Evolutionary conservation across 2,113 vertebrate species (phyloP), one percentile per base, ranked within the genome.

Genomic region (Eonycteris spelaea): DNA sequence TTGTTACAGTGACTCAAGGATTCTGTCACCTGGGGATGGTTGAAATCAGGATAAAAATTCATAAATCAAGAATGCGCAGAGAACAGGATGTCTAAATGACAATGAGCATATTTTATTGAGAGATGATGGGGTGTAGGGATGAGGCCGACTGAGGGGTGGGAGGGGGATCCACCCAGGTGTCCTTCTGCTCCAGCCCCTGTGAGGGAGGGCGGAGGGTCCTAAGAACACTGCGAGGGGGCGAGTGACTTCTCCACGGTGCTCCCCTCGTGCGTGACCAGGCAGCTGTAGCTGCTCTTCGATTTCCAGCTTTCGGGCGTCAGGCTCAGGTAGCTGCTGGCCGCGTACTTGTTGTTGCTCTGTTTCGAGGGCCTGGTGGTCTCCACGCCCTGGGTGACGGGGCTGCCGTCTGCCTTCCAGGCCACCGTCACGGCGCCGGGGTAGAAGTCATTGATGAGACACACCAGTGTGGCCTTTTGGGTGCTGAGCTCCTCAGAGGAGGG

Each of bases 381-480:
- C 67, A 98, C 93, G 2, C 94, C 97, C 19, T 68, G 70, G 2
- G 91, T 90, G 90, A 96, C 2, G 13, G 90, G 5, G 57, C 6
- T 63, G 28, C 95, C 95, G 5, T 97, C 94, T 71, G 86, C 94
- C n/a, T 92, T 95, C 98, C 98, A 98, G 79, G 75, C 59, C 90
- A 98, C 79, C 1, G 35, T 63, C 59, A 93, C 21, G 8, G 43
- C 28, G 2, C 91, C 65, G 10, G 97, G 98, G 90, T 96, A 96
- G 97, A 98, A 98, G 65, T 96, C 98, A 45, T 14, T 96, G 4
- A 98, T 53, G 59, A 98, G 61, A 89, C 98, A 98, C 84, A 98
- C 87, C n/a, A 98, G 12, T 15, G 97, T 98, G 89, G 95, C 96
- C 74, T 88, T 97, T n/a, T 71, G 89, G 38, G 21, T 7, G 0